These are phyloP conservation scores for Prochilodus magdalenae DNA, from an alignment of 2,113 vertebrate species.

Conservation along the genomic window DNA sequence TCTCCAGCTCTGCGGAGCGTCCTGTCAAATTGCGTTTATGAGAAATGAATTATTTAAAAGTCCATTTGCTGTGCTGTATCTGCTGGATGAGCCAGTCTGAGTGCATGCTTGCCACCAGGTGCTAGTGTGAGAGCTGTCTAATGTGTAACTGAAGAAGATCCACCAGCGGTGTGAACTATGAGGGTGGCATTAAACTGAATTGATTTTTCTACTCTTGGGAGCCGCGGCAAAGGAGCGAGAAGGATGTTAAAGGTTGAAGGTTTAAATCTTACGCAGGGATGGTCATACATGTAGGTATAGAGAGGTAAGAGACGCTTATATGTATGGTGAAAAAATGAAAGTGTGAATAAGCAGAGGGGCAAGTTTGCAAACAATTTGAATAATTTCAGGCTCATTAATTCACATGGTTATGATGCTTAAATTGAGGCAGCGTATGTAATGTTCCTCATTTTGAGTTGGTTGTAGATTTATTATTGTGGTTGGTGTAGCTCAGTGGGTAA, in stretches of 20 bases:
- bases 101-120: constrained; percentile 50
- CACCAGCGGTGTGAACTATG: constrained; percentile 31
- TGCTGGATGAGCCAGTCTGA: constrained; percentile 30
- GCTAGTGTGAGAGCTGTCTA: constrained; percentile 37
- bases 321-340: not conserved
- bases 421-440: no score
- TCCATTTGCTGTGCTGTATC: constrained; percentile 48
- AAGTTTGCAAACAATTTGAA: not conserved
- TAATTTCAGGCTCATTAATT: not conserved
- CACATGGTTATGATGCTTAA: not conserved
- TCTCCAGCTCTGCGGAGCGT: constrained; percentile 24
- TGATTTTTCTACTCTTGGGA: constrained; percentile 47
- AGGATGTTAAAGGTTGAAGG: constrained; percentile 30
- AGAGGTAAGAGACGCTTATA: not conserved
- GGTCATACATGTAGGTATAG: not conserved
- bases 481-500: no score
- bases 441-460: no score
- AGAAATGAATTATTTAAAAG: constrained; percentile 59
- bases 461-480: no score
- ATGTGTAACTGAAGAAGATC: constrained; percentile 55
- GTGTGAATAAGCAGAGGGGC: not conserved
- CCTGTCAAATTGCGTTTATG: constrained; percentile 51
- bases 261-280: not conserved
- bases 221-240: constrained; percentile 2
- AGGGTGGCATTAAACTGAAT: constrained; percentile 44